Conservation (phyloP, 2,113 vertebrate genomes). For the Coreoperca whiteheadi region DNA sequence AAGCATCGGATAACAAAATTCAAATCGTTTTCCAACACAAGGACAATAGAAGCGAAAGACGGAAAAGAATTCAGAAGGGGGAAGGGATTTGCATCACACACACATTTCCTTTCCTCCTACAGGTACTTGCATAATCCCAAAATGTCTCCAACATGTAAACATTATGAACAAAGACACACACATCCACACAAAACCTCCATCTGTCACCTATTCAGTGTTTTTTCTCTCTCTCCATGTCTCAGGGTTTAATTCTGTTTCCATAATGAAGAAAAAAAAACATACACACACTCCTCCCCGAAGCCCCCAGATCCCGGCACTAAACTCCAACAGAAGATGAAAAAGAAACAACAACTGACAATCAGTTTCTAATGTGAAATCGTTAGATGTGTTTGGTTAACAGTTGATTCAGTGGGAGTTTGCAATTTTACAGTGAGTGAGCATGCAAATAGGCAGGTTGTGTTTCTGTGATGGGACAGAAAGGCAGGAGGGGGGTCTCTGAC, state of each 20-base stretch:
- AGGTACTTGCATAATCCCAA: conserved; percentile 25
- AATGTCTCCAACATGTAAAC: conserved; percentile 10
- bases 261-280: background rate
- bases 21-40: conserved; percentile 21
- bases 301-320: conserved; percentile 7
- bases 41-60: background rate
- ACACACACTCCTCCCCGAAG: background rate
- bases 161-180: conserved; percentile 18
- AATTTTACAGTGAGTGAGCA: conserved; percentile 83
- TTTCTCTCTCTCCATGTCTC: background rate
- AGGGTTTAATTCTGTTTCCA: conserved; percentile 4
- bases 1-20: background rate
- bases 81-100: background rate
- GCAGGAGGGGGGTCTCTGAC: conserved; percentile 36
- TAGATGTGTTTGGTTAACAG: conserved; percentile 78
- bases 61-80: background rate
- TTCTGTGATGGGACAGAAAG: conserved; percentile 58
- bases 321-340: background rate
- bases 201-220: conserved; percentile 28
- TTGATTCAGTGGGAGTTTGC: conserved; percentile 74
- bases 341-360: conserved; percentile 23
- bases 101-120: conserved; percentile 15
- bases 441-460: conserved; percentile 72
- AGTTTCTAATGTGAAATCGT: conserved; percentile 67
- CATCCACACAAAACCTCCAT: conserved; percentile 39